Evolutionary conservation across 92 coral and sea anemone species (phyloP), one percentile per base, ranked within the genome.

Genomic region (Epizoanthus illoricatus): DNA sequence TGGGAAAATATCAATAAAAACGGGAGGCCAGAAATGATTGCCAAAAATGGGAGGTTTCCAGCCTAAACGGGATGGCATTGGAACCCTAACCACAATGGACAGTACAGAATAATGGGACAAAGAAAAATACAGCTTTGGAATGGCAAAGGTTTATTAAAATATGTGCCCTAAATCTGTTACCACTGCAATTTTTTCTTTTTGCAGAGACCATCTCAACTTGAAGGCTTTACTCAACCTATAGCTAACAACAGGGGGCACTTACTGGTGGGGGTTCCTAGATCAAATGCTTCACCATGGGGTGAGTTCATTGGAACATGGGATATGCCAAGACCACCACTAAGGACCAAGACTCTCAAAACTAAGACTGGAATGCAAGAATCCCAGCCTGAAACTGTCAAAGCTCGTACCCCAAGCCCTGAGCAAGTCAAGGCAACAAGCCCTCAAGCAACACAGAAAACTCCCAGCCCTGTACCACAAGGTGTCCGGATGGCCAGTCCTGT

Each of bases 291-390:
- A 15, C 97, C 99, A 5, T 96, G 99, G 99, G 99, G 98, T 18
- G 97, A 89, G 41, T 96, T 96, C 80, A 81, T 85, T 21, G 99
- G 99, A 6, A 96, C 99, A 12, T 96, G 99, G 99, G 99, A 96
- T 49, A 84, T 94, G 89, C 58, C 28, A 71, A 91, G 79, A 64
- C 80, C 92, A 33, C 92, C 94, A 5, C 86, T 91, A 2, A 84
- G 86, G 17, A 84, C 94, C 54, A 93, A 86, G 69, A 88, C 94
- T 16, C 89, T 93, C 84, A 91, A 93, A 84, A 93, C 94, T 18
- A 89, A 81, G 86, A 92, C 89, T 19, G 43, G 42, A 19, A 58
- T 58, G 52, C 66, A 86, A 15, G 65, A 85, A 58, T 69, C 39
- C 72, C 76, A 81, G 65, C 74, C 47, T 40, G 75, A 78, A 23